Percentiles rank a stretch among this genome's conserved stretches.
Evolutionary conservation across 2,113 vertebrate genomes (phyloP).

Genomic region (Callocephalon fimbriatum): DNA sequence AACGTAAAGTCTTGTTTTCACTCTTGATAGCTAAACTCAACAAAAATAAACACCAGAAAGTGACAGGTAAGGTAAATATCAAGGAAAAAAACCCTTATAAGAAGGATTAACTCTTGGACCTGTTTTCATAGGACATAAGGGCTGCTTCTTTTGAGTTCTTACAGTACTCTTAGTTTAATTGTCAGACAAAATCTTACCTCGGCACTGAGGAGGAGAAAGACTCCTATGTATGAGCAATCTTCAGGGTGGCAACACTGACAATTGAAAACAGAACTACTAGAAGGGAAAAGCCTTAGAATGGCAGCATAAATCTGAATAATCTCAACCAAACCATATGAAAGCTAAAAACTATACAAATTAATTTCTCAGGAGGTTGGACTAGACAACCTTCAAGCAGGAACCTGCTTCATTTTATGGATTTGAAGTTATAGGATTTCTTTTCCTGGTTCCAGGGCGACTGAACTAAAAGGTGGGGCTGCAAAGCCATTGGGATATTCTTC

Average conservation of each 20-base stretch:
- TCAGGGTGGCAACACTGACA: neutral
- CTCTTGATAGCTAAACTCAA: neutral
- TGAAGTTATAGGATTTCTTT: neutral
- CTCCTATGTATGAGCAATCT: neutral
- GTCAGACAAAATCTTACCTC: neutral
- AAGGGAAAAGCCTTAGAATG: neutral
- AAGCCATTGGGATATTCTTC: neutral
- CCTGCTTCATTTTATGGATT: neutral
- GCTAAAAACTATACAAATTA: neutral
- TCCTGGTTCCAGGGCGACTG: neutral
- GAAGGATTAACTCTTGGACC: neutral
- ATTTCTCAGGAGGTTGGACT: neutral
- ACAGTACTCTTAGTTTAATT: neutral
- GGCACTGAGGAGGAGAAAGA: neutral
- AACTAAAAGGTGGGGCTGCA: neutral
- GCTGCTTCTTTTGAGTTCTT: neutral
- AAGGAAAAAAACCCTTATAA: neutral
- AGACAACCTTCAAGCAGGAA: neutral
- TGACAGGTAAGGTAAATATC: neutral
- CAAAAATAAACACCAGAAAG: neutral
- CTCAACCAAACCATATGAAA: neutral
- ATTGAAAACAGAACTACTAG: neutral
- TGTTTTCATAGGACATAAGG: neutral
- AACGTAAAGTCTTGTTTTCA: neutral
- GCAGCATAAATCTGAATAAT: neutral